Evolutionary conservation across 2,888 invertebrate species (phyloP).

Genomic region (Hirtodrosophila cameraria): DNA sequence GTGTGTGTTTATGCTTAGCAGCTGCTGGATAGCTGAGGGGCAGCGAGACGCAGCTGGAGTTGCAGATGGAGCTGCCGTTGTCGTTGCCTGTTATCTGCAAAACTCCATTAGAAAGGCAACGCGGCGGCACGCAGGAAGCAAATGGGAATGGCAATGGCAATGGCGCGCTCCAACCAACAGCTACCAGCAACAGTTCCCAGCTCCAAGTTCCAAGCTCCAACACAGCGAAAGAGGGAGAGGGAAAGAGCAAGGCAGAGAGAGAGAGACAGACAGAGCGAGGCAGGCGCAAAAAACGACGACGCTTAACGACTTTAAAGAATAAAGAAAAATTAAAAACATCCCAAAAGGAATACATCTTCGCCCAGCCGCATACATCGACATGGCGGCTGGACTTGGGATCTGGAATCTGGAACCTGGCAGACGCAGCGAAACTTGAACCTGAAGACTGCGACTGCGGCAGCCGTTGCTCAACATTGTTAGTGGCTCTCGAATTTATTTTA

Average conservation of each 20-base stretch:
- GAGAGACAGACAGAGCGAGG: slow-evolving; percentile 10
- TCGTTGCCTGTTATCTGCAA: slow-evolving; percentile 68
- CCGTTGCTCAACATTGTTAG: slow-evolving; percentile 76
- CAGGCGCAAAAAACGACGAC: slow-evolving; percentile 68
- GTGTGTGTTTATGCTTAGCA: slow-evolving; percentile 75
- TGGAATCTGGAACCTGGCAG: slow-evolving; percentile 31
- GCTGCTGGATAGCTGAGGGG: slow-evolving; percentile 24
- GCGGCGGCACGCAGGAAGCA: slow-evolving; percentile 69
- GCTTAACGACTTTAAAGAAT: slow-evolving; percentile 80
- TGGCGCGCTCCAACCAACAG: slow-evolving; percentile 57
- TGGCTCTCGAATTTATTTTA: slow-evolving; percentile 81
- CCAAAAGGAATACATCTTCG: slow-evolving; percentile 81
- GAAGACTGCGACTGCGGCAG: slow-evolving; percentile 32
- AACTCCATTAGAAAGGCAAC: slow-evolving; percentile 79
- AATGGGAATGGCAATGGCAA: slow-evolving; percentile 77
- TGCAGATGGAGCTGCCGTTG: slow-evolving; percentile 36
- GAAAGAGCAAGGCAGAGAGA: slow-evolving; percentile 18
- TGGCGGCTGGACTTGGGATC: slow-evolving; percentile 21
- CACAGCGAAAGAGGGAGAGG: slow-evolving; percentile 58
- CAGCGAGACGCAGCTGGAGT: slow-evolving; percentile 11
- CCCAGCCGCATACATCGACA: slow-evolving; percentile 73
- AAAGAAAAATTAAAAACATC: slow-evolving; percentile 81
- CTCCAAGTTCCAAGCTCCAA: slow-evolving; percentile 10
- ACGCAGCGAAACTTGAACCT: slow-evolving; percentile 24
- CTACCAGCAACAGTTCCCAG: slow-evolving; percentile 15